phyloP scores from a whole-genome alignment of 2,888 invertebrate species.

The Bellardia pandia region DNA sequence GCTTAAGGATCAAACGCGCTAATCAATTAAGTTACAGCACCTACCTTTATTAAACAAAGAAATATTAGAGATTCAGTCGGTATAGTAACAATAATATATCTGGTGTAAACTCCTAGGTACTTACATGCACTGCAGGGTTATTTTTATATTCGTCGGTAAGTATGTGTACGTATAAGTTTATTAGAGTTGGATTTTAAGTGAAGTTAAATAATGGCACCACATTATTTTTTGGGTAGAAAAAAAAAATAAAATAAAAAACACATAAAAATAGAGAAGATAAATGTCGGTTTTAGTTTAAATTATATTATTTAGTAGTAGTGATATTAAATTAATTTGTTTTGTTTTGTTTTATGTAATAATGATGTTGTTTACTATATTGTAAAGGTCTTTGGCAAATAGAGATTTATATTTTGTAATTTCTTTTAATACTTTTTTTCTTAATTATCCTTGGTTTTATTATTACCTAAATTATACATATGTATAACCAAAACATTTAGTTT shows the following conservation, averaged over 20 bases:
- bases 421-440: no score
- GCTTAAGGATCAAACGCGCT: no score
- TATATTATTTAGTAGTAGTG: slow-evolving; percentile 76
- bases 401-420: no score
- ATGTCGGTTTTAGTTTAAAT: slow-evolving; percentile 75
- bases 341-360: slow-evolving; percentile 67
- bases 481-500: no score
- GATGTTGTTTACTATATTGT: background rate
- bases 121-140: background rate
- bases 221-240: slow-evolving; percentile 43
- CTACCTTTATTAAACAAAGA: no score
- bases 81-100: no score
- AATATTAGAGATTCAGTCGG: no score
- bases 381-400: no score
- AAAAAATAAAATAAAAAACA: background rate
- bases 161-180: background rate
- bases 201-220: slow-evolving; percentile 59
- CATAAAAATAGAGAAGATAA: slow-evolving; percentile 47
- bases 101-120: no score
- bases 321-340: slow-evolving; percentile 77
- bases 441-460: no score
- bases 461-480: no score
- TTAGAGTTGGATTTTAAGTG: slow-evolving; percentile 52
- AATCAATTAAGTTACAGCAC: no score
- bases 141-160: background rate